Percentiles rank a stretch among this genome's conserved stretches.
Evolutionary conservation across 2,113 vertebrate genomes (phyloP).

Genomic region (Cinclus cinclus): DNA sequence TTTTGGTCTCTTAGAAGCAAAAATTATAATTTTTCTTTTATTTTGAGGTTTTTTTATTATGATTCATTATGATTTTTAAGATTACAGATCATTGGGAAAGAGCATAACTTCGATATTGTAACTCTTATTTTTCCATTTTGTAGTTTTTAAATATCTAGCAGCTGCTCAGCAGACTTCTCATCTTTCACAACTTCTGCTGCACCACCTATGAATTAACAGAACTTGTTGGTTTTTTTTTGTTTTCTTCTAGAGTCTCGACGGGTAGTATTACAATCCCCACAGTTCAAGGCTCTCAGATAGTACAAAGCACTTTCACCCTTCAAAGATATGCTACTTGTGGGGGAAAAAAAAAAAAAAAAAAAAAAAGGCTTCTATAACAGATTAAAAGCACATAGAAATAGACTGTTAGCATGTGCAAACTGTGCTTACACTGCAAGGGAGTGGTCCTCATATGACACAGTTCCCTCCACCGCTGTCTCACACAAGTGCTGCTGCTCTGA

Average conservation of each 20-base stretch:
- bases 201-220: neutral
- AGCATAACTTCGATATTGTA: neutral
- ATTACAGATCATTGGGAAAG: neutral
- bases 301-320: neutral
- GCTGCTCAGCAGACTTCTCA: neutral
- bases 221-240: neutral
- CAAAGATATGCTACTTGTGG: fast-evolving
- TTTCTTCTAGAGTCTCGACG: neutral
- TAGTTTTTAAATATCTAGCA: neutral
- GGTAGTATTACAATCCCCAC: neutral
- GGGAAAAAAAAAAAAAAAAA: neutral
- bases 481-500: neutral
- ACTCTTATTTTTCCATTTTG: neutral
- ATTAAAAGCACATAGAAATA: neutral
- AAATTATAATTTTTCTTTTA: neutral
- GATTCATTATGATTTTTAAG: neutral
- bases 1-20: neutral
- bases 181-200: neutral
- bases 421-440: neutral
- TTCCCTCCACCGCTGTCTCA: neutral
- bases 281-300: neutral
- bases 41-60: neutral
- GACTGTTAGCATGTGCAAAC: neutral
- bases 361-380: neutral
- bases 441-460: fast-evolving